Evolutionary conservation across 2,113 vertebrate species (phyloP).

Genomic region (Pan troglodytes): DNA sequence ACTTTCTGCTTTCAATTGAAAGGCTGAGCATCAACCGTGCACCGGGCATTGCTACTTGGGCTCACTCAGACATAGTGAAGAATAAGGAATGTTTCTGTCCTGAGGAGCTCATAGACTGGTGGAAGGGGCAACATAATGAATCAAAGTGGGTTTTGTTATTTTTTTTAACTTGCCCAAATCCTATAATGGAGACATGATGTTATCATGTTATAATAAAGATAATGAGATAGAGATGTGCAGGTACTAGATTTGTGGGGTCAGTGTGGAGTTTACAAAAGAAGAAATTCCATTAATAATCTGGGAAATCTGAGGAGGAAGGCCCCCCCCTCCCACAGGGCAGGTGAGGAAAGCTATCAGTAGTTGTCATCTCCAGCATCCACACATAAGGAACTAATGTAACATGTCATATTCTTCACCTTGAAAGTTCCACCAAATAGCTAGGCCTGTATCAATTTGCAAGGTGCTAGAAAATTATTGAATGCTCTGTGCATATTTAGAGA

Average conservation of each 20-base stretch:
- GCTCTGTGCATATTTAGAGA: not conserved
- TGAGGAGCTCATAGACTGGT: not conserved
- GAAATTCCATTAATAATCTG: not conserved
- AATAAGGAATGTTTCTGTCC: not conserved
- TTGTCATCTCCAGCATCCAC: not conserved
- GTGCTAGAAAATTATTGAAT: not conserved
- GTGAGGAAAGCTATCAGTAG: not conserved
- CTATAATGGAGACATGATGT: not conserved
- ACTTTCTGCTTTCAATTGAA: not conserved
- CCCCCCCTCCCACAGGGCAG: not conserved
- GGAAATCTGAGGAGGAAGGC: not conserved
- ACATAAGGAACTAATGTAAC: not conserved
- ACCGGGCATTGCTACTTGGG: not conserved
- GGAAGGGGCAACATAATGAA: not conserved
- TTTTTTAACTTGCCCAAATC: not conserved
- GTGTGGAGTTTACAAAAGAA: not conserved
- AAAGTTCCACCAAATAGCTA: not conserved
- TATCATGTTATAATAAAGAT: not conserved
- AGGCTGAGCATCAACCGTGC: rapidly evolving
- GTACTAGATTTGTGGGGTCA: not conserved
- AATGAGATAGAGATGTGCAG: not conserved
- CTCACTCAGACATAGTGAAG: not conserved
- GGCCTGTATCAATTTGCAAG: not conserved
- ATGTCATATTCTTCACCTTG: not conserved
- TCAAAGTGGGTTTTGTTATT: not conserved